Conservation (phyloP, 2,888 invertebrate species). For the Cosmorhoe ocellata region DNA sequence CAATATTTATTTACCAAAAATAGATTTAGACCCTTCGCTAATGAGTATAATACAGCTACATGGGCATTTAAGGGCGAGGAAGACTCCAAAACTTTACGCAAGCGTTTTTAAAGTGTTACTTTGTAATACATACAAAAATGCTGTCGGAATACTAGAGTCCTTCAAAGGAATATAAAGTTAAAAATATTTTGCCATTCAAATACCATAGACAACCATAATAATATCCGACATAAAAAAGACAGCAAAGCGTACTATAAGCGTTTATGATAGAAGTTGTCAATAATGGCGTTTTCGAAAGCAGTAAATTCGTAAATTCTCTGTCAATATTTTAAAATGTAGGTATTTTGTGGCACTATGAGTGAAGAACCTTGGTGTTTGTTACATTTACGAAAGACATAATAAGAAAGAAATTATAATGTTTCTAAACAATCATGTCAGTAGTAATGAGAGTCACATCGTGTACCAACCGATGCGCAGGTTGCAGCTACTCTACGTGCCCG, state of each 20-base stretch:
- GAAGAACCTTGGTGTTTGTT: slow-evolving; percentile 15
- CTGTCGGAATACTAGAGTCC: slow-evolving; percentile 34
- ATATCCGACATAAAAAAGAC: slow-evolving; percentile 1
- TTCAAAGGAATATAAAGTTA: slow-evolving; percentile 26
- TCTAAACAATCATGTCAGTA: slow-evolving; percentile 19
- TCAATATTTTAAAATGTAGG: slow-evolving; percentile 4
- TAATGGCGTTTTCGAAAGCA: slow-evolving; percentile 2
- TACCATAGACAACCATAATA: slow-evolving; percentile 4
- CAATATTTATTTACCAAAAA: slow-evolving; percentile 35
- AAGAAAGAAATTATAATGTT: slow-evolving; percentile 27
- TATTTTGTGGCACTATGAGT: slow-evolving; percentile 11
- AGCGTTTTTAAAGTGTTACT: slow-evolving; percentile 48
- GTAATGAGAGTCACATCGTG: slow-evolving; percentile 15
- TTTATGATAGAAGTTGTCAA: slow-evolving; percentile 14
- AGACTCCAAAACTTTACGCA: slow-evolving; percentile 42
- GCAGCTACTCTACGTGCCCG: slow-evolving; percentile 11
- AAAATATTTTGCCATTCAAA: background rate
- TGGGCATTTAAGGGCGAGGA: slow-evolving; percentile 42
- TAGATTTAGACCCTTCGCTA: slow-evolving; percentile 58
- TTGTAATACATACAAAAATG: slow-evolving; percentile 55
- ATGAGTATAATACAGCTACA: slow-evolving; percentile 59
- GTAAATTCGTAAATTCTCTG: slow-evolving; percentile 6
- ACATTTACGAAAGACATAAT: slow-evolving; percentile 4
- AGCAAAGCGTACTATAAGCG: background rate
- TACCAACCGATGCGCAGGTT: slow-evolving; percentile 16